Evolutionary conservation across 2,113 vertebrate species (phyloP).

Genomic region (Tetrax tetrax): DNA sequence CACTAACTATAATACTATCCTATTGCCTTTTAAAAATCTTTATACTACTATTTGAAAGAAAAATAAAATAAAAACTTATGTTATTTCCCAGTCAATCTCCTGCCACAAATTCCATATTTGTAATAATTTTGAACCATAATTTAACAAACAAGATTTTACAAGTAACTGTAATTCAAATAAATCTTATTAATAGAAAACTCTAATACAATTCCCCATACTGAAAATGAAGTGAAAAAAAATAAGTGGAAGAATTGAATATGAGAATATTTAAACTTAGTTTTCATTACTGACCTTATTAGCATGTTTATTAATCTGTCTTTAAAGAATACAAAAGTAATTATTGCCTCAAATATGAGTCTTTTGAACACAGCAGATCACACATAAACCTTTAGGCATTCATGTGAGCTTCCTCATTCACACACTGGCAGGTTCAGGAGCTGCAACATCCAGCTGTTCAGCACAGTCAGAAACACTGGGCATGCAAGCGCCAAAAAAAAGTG

Average conservation of each 20-base stretch:
- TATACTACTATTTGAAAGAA: background rate
- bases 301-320: background rate
- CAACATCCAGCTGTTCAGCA: background rate
- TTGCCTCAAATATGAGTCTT: background rate
- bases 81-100: background rate
- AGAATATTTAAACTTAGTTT: background rate
- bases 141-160: background rate
- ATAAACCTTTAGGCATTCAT: background rate
- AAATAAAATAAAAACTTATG: background rate
- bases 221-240: background rate
- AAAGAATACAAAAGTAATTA: background rate
- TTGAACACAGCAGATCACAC: background rate
- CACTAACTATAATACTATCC: background rate
- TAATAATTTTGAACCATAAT: background rate
- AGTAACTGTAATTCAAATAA: constrained; percentile 2
- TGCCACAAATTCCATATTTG: background rate
- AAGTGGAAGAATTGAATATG: background rate
- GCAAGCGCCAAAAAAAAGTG: background rate
- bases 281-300: background rate
- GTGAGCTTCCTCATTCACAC: background rate
- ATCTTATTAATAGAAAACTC: background rate
- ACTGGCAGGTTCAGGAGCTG: background rate
- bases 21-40: background rate
- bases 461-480: accelerated
- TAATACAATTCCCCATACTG: background rate